These are phyloP conservation scores for Phallusia fumigata DNA, from an alignment of 23 tunicate genomes.

Conservation along the genomic window DNA sequence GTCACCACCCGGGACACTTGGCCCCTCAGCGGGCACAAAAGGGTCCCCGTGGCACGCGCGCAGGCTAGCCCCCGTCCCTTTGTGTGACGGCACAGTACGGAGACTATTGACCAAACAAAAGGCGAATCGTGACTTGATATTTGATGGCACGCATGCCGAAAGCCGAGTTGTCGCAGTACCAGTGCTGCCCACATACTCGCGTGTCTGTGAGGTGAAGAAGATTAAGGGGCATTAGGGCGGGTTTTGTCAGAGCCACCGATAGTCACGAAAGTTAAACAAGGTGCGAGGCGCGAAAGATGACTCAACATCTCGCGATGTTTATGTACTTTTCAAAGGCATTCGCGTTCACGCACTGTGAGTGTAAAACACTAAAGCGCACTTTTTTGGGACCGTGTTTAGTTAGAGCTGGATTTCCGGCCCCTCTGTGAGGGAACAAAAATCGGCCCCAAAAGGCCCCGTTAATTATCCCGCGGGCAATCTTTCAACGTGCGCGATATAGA, in stretches of 20 bases:
- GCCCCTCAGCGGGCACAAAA: neutral
- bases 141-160: neutral
- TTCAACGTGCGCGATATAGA: neutral
- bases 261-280: conserved; percentile 12
- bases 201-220: neutral
- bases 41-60: neutral
- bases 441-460: neutral
- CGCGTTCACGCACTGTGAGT: neutral
- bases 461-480: neutral
- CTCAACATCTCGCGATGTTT: neutral
- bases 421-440: no score
- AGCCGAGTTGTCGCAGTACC: neutral
- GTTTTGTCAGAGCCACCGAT: neutral
- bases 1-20: neutral
- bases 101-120: conserved; percentile 11
- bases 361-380: neutral
- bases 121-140: neutral
- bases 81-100: neutral
- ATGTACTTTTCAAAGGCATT: neutral
- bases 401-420: neutral
- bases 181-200: neutral
- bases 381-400: neutral
- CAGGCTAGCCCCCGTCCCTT: neutral
- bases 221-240: neutral
- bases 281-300: neutral